Conservation (phyloP, 2,888 invertebrate species). For the Nineta flava region DNA sequence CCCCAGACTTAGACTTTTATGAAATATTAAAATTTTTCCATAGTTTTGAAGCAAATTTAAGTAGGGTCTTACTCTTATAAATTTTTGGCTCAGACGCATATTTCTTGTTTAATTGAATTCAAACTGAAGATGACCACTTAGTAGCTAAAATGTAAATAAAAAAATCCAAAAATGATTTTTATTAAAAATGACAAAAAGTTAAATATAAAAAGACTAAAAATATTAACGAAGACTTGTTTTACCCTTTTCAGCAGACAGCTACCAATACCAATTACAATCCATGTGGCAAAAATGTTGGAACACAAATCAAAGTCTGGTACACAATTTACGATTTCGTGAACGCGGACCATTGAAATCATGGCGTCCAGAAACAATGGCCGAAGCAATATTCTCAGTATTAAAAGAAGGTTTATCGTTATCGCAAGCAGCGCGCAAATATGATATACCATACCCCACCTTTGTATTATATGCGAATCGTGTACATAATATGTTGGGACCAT, state of each 20-base stretch:
- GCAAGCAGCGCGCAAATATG: constrained; percentile 84
- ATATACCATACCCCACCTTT: constrained; percentile 89
- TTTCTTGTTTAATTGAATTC: no score
- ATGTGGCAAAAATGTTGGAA: constrained; percentile 97
- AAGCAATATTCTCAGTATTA: constrained; percentile 82
- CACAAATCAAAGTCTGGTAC: constrained; percentile 79
- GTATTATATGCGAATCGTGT: constrained; percentile 85
- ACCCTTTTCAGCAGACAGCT: constrained; percentile 64
- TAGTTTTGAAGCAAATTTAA: no score
- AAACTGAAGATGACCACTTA: no score
- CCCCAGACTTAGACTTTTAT: no score
- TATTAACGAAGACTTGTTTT: neutral
- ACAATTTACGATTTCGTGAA: constrained; percentile 81
- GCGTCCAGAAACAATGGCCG: constrained; percentile 90
- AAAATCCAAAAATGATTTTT: no score
- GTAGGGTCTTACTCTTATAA: no score
- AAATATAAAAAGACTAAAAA: neutral
- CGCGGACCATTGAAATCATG: constrained; percentile 84
- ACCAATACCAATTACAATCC: constrained; percentile 86
- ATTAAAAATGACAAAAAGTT: neutral
- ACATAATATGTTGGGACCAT: constrained; percentile 87
- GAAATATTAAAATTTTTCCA: no score
- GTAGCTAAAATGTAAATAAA: no score
- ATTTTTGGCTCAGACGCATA: no score
- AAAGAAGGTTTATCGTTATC: constrained; percentile 80